These are phyloP conservation scores for Chaetorhynchus papuensis DNA, from an alignment of 2,113 vertebrate species.

Conservation along the genomic window DNA sequence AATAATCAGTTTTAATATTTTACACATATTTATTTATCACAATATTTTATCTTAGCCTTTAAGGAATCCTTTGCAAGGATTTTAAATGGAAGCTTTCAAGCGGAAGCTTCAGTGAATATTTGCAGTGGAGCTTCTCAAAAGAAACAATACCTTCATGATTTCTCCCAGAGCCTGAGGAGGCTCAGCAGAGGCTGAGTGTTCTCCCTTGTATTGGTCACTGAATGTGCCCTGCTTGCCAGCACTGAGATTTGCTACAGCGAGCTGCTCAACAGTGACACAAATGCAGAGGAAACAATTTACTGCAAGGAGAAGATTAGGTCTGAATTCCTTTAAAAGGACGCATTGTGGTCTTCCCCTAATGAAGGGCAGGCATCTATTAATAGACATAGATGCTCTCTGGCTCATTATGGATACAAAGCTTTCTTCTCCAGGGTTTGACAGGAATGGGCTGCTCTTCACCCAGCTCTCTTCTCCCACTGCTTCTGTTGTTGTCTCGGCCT, in stretches of 20 bases:
- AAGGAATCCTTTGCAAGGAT: not conserved
- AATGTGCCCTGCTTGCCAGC: not conserved
- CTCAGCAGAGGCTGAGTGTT: not conserved
- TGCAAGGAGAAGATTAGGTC: not conserved
- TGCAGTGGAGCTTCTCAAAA: not conserved
- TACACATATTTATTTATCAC: not conserved
- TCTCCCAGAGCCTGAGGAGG: not conserved
- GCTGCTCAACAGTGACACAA: not conserved
- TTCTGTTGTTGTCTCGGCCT: not conserved
- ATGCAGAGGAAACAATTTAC: not conserved
- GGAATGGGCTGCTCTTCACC: not conserved
- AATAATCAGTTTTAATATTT: not conserved
- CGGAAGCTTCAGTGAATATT: not conserved
- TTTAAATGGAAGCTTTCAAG: not conserved
- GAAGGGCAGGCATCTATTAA: not conserved
- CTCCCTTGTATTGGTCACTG: not conserved
- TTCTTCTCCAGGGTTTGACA: not conserved
- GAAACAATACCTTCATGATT: not conserved
- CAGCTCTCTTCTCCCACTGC: accelerated
- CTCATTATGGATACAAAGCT: not conserved
- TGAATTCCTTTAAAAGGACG: not conserved
- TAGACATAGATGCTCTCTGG: not conserved
- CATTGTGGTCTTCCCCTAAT: not conserved
- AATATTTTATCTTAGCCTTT: not conserved
- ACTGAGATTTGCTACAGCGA: not conserved